phyloP scores from a whole-genome alignment of 2,888 invertebrate species.

The Trissolcus brochymenae region DNA sequence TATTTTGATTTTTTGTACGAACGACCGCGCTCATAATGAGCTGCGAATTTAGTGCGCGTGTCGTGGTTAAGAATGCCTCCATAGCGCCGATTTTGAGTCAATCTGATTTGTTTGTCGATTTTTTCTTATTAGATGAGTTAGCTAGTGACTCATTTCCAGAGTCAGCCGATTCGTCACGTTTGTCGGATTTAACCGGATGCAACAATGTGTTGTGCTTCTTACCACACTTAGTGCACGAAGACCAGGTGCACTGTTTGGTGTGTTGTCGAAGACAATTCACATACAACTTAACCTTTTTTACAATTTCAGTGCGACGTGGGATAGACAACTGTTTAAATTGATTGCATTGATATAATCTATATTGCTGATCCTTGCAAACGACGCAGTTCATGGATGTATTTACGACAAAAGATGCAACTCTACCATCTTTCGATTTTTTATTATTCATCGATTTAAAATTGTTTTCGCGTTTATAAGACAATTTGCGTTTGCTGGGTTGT shows the following conservation, averaged over 20 bases:
- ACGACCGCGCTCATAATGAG: background rate
- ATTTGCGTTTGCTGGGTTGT: background rate
- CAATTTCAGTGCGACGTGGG: background rate
- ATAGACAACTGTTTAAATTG: background rate
- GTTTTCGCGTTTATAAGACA: background rate
- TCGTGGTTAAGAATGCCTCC: too few relatives aligned
- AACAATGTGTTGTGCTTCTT: conserved; percentile 10
- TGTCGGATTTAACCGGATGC: background rate
- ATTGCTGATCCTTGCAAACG: conserved; percentile 1
- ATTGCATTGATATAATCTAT: background rate
- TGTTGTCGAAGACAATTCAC: background rate
- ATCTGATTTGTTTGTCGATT: too few relatives aligned
- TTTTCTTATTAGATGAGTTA: too few relatives aligned
- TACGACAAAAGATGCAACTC: background rate
- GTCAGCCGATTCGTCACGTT: too few relatives aligned
- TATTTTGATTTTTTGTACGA: background rate
- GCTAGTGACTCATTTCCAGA: too few relatives aligned
- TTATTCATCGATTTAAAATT: background rate
- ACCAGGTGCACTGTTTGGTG: background rate
- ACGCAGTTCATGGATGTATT: background rate
- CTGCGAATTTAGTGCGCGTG: background rate
- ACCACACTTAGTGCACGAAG: background rate
- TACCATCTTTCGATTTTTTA: background rate
- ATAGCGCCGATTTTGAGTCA: too few relatives aligned
- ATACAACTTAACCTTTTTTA: background rate